Conservation (phyloP, 2,113 vertebrate genomes). For the Taurulus bubalis region DNA sequence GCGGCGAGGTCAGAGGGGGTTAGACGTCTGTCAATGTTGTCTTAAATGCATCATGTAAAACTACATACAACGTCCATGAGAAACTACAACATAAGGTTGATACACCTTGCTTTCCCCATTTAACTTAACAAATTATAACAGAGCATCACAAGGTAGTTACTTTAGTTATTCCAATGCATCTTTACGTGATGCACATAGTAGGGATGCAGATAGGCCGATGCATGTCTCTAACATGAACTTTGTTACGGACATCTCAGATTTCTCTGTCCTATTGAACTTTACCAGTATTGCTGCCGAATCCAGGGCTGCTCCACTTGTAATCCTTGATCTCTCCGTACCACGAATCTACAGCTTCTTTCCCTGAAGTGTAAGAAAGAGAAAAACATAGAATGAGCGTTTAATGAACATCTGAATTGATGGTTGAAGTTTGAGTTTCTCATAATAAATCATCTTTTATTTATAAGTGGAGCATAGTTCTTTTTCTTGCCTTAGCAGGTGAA, state of each 20-base stretch:
- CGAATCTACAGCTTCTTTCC: constrained; percentile 66
- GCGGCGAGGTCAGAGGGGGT: background rate
- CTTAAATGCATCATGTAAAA: background rate
- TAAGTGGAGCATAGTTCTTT: background rate
- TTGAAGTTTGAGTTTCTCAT: background rate
- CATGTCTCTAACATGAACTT: background rate
- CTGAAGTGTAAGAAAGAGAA: constrained; percentile 29
- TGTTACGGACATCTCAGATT: background rate
- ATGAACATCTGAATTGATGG: background rate
- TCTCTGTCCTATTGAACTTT: background rate
- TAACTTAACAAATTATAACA: background rate
- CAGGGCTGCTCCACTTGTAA: constrained; percentile 65
- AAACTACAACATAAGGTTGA: background rate
- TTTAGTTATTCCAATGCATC: background rate
- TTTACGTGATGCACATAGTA: background rate
- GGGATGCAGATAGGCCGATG: background rate
- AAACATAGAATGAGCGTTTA: background rate
- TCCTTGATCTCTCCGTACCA: constrained; percentile 80
- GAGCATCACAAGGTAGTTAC: background rate
- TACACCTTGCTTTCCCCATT: background rate
- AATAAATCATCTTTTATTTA: background rate
- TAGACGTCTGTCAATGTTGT: background rate
- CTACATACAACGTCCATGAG: background rate
- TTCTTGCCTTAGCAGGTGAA: background rate
- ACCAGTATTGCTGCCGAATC: constrained; percentile 54